phyloP scores from a whole-genome alignment of 2,888 invertebrate species.

The Pachydiplax longipennis region DNA sequence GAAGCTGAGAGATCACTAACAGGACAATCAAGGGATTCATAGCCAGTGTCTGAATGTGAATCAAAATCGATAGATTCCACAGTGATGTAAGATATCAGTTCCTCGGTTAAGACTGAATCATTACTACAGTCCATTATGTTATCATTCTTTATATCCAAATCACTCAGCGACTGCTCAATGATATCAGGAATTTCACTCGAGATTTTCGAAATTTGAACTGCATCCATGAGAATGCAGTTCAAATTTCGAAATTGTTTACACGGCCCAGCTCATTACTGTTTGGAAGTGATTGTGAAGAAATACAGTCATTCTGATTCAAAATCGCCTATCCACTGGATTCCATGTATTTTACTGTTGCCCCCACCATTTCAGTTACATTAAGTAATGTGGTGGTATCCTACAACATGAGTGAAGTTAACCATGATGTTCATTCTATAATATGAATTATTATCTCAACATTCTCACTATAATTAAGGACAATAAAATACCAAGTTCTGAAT shows the following conservation, averaged over 20 bases:
- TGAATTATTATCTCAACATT: not conserved
- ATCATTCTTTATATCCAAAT: not conserved
- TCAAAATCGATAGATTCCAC: not conserved
- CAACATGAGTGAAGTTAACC: not conserved
- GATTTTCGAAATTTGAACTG: not conserved
- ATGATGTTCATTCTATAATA: not conserved
- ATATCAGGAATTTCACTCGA: not conserved
- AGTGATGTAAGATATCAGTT: not conserved
- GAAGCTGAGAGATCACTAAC: not conserved
- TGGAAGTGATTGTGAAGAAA: not conserved
- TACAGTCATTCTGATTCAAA: not conserved
- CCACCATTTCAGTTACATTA: constrained; percentile 79
- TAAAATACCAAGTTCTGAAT: too few relatives aligned
- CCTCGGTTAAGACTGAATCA: not conserved
- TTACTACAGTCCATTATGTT: not conserved
- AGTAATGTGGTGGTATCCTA: not conserved
- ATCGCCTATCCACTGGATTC: constrained; percentile 70
- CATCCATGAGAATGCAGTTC: too few relatives aligned
- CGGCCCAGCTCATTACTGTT: not conserved
- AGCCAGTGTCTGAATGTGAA: constrained; percentile 3
- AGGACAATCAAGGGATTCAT: constrained; percentile 30
- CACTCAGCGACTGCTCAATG: not conserved
- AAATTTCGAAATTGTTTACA: not conserved
- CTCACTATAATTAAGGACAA: too few relatives aligned
- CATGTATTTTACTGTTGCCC: constrained; percentile 83